Percentiles rank a stretch among this genome's conserved stretches.
Conservation (phyloP, 2,797 vertebrate species). For the Channallabes apus region DNA sequence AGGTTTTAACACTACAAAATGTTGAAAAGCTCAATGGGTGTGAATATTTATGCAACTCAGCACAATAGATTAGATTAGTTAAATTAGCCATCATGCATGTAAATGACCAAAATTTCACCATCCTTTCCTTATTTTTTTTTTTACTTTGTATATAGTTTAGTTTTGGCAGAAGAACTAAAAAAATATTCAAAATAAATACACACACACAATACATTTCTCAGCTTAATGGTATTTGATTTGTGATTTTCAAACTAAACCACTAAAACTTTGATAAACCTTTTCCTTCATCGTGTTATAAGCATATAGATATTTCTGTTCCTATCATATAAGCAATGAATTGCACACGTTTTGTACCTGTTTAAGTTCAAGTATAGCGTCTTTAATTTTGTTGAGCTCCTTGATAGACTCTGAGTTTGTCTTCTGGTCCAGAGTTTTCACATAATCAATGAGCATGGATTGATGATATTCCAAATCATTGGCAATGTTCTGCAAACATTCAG, state of each 20-base stretch:
- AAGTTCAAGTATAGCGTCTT: conserved; percentile 55
- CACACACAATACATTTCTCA: not conserved
- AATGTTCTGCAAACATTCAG: conserved; percentile 80
- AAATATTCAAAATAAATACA: not conserved
- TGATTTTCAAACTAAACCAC: not conserved
- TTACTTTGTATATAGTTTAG: not conserved
- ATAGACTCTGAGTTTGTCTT: not conserved
- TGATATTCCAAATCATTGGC: conserved; percentile 77
- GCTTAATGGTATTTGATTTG: not conserved
- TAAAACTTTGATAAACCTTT: not conserved
- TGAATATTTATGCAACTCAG: not conserved
- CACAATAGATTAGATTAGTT: not conserved
- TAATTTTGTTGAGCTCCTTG: conserved; percentile 42
- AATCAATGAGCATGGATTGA: conserved; percentile 57
- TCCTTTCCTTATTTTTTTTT: not conserved
- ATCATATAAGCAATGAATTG: not conserved
- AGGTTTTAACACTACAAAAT: not conserved
- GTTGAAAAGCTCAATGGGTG: not conserved
- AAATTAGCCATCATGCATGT: not conserved
- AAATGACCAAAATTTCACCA: not conserved
- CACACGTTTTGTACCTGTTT: conserved; percentile 60
- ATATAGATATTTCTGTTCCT: not conserved
- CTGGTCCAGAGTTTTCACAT: conserved; percentile 36
- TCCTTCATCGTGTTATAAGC: not conserved
- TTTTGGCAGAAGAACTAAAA: not conserved